phyloP scores from a whole-genome alignment of 2,113 vertebrate genomes.

The Meleagris gallopavo region DNA sequence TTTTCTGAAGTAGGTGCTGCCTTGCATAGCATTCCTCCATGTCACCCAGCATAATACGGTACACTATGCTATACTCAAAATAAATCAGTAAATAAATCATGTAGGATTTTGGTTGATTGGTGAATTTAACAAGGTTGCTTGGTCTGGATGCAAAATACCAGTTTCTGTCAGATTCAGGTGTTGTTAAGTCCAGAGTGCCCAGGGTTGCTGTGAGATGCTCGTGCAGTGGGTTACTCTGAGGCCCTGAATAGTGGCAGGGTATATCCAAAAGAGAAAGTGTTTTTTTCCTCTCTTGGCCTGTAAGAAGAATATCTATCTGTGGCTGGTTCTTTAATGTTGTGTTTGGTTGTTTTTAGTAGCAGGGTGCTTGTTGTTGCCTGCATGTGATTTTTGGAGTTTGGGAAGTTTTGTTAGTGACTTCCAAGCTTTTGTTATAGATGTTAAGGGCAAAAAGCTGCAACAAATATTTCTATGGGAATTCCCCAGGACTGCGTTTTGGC shows the following conservation, averaged over 20 bases:
- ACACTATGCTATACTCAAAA: not conserved
- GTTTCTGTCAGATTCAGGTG: not conserved
- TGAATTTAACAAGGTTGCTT: not conserved
- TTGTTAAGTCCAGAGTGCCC: not conserved
- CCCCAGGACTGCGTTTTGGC: not conserved
- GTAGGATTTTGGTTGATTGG: not conserved
- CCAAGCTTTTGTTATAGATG: not conserved
- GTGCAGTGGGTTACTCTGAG: not conserved
- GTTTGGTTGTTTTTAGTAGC: not conserved
- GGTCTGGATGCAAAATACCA: not conserved
- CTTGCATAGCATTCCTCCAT: not conserved
- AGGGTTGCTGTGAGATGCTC: not conserved
- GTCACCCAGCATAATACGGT: not conserved
- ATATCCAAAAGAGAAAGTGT: not conserved
- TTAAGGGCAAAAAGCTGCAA: not conserved
- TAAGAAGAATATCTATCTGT: not conserved
- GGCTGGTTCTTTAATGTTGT: not conserved
- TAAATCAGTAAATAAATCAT: not conserved
- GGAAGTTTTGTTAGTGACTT: slow-evolving; percentile 11
- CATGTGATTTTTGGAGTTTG: not conserved
- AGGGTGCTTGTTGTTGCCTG: not conserved
- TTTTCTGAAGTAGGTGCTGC: not conserved
- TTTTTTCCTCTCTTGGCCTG: not conserved
- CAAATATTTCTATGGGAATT: not conserved
- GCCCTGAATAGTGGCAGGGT: not conserved